Base-by-base conservation (phyloP, 2,888 invertebrate species). In the Cheilosia urbana region DNA sequence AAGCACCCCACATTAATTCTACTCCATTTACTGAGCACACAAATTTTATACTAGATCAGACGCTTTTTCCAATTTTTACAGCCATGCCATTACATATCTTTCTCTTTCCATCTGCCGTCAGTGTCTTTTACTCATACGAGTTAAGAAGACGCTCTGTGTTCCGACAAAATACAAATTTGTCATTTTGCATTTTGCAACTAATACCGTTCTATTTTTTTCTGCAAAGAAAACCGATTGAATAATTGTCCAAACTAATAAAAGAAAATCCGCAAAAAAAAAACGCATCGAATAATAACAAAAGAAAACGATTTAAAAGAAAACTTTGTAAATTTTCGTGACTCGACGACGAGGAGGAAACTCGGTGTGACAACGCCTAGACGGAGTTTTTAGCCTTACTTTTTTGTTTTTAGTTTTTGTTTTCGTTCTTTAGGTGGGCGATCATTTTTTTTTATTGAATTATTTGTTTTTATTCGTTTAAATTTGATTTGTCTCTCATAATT, bases 351-450 rank as follows among this genome's bases (percentile, higher is more conserved):
- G 58, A 63, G 55, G 40, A 65, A 49, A 73, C 62, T 40, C 62
- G 55, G 79, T 71, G 80, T 71, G 75, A 84, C 84, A 80, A 84
- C 84, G 84, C 84, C 84, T 84, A 76, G 80, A 71, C 80, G 49
- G 58, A 75, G 34, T 80, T 65, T 80, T 65, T 62, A 49, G 71
- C 60, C 71, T 81, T 53, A 30, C 19, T 62, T 69, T 72, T 45
- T 24, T 62, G 62, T 58, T 58, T 58, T 60, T 47, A 15, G 24
- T 58, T 65, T 76, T 76, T 34, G 34, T 58, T 60, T 68, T 68
- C 15, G 45, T 53, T 68, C 65, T 57, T 47, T 40, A 60, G 37
- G 68, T 62, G 77, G 77, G 77, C 62, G 63, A 78, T 45, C 13
- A 53, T 3, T 75, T 17, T 51, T 3, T 75, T 13, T 51, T 24